A percentile compares a stretch with the other conserved stretches of the same genome.
These are phyloP conservation scores for Monopis laevigella DNA, from an alignment of 2,888 invertebrate genomes.

Conservation along the genomic window DNA sequence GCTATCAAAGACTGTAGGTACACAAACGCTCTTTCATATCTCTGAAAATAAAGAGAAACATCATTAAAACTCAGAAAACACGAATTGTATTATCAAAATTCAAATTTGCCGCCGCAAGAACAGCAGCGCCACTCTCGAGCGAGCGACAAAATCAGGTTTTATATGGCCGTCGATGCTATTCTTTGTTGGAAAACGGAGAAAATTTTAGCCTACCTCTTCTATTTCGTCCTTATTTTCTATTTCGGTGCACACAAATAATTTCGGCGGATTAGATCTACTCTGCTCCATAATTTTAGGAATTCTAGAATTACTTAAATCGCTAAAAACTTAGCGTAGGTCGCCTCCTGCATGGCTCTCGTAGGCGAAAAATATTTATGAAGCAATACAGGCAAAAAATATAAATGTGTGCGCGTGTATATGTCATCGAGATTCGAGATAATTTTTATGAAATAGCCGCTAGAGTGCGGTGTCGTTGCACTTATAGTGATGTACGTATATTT, in stretches of 20 bases:
- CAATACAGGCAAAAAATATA: conserved; percentile 45
- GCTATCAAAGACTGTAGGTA: conserved; percentile 80
- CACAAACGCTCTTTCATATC: conserved; percentile 86
- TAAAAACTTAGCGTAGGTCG: conserved; percentile 67
- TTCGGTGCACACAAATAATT: conserved; percentile 82
- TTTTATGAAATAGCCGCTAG: conserved; percentile 1
- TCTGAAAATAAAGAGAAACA: conserved; percentile 67
- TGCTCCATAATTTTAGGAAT: conserved; percentile 66
- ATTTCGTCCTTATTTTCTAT: conserved; percentile 91
- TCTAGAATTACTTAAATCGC: conserved; percentile 62
- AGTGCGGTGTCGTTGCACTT: conserved; percentile 5
- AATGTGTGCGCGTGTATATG: conserved; percentile 42
- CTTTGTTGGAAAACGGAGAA: conserved; percentile 59
- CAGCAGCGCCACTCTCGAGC: conserved; percentile 56
- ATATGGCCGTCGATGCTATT: conserved; percentile 63
- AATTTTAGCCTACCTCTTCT: conserved; percentile 81
- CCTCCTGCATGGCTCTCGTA: conserved; percentile 71
- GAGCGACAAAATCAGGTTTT: conserved; percentile 46
- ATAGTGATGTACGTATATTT: not conserved
- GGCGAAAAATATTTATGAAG: conserved; percentile 66
- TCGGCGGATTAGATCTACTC: conserved; percentile 70
- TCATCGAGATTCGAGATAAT: conserved; percentile 23
- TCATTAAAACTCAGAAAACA: not conserved
- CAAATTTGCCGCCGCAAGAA: conserved; percentile 49
- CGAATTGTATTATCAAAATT: conserved; percentile 25